Evolutionary conservation across 2,113 vertebrate species (phyloP).

Genomic region (Burhinus oedicnemus): DNA sequence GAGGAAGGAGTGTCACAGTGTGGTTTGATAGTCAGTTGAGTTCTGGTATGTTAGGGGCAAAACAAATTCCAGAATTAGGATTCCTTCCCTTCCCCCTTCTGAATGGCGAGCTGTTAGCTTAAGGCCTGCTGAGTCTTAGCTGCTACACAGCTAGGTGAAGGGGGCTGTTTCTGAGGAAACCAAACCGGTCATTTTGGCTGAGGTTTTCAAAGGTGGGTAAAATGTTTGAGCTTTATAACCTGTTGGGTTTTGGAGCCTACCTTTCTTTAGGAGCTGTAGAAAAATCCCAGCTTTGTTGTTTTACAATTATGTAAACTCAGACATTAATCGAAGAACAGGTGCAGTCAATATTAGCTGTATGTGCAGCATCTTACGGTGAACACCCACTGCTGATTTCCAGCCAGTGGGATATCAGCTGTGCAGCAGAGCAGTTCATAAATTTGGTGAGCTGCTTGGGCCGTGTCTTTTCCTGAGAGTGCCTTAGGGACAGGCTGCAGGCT

Average conservation of each 20-base stretch:
- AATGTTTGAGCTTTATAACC: neutral
- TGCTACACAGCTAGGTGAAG: neutral
- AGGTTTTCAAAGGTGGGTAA: neutral
- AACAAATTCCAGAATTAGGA: neutral
- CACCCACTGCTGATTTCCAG: neutral
- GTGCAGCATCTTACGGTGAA: neutral
- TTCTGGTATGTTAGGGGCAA: neutral
- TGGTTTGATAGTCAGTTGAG: neutral
- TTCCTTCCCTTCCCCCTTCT: neutral
- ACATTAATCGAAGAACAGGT: neutral
- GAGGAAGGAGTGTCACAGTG: neutral
- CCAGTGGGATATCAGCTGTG: neutral
- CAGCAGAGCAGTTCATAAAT: neutral
- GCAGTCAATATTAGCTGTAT: neutral
- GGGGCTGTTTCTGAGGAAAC: neutral
- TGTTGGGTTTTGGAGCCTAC: neutral
- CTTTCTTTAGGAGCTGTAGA: neutral
- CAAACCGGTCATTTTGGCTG: neutral
- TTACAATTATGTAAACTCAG: neutral
- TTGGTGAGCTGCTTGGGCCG: neutral
- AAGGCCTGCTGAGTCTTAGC: neutral
- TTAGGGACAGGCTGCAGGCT: neutral
- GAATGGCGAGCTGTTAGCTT: neutral
- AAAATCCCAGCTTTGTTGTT: neutral
- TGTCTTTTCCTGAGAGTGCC: neutral